Conservation (phyloP, 2,888 invertebrate genomes). For the Mimumesa dahlbomi region DNA sequence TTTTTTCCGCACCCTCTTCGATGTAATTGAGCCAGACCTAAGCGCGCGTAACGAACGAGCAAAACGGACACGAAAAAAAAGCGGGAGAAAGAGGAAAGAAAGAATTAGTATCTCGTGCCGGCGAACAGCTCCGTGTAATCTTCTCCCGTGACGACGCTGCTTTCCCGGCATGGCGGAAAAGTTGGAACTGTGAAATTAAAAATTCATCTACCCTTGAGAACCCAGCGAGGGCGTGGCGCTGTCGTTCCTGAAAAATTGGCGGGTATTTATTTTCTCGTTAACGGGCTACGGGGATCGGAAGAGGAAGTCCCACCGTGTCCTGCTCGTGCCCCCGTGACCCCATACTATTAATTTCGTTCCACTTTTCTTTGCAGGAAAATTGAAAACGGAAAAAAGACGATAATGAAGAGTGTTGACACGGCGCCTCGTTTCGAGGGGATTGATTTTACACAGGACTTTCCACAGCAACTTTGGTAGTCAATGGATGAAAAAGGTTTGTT, state of each 20-base stretch:
- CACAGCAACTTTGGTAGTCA: too few relatives aligned
- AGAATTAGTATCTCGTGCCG: conserved; percentile 52
- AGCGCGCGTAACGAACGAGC: neutral
- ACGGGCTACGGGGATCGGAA: conserved; percentile 6
- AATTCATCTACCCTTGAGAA: conserved; percentile 59
- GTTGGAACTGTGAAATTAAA: conserved; percentile 61
- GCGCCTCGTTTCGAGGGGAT: too few relatives aligned
- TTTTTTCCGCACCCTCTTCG: neutral
- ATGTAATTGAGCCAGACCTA: conserved; percentile 1
- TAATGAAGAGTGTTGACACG: conserved; percentile 5
- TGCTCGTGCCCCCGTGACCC: conserved; percentile 54
- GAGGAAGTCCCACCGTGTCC: conserved; percentile 13
- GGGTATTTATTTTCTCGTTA: conserved; percentile 69
- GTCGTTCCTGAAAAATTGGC: conserved; percentile 67
- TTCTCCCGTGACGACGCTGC: conserved; percentile 43
- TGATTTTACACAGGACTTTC: too few relatives aligned
- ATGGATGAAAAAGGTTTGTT: too few relatives aligned
- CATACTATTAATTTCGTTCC: conserved; percentile 58
- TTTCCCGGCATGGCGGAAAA: conserved; percentile 49
- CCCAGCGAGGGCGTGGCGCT: conserved; percentile 50
- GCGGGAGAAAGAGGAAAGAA: conserved; percentile 23
- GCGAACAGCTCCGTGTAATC: conserved; percentile 45
- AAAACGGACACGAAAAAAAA: neutral
- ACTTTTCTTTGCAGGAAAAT: conserved; percentile 14
- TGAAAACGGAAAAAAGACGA: neutral